Evolutionary conservation across 1,140 invertebrate genomes (phyloP).

Genomic region (Meloidogyne floridensis): DNA sequence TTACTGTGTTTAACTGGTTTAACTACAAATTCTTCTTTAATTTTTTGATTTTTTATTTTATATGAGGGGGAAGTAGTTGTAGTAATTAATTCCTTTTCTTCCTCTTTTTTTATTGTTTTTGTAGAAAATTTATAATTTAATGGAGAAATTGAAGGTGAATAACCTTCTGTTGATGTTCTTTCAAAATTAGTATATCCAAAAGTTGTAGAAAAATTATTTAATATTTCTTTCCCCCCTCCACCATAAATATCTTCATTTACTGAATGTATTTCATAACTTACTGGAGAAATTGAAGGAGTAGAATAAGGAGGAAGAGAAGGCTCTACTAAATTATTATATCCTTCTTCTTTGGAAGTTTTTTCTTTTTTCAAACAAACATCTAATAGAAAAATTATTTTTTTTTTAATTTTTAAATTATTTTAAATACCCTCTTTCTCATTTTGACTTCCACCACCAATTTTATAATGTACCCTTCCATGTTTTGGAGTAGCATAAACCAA

Average conservation of each 20-base stretch:
- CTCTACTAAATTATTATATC: too few species aligned
- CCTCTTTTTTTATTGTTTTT: too few species aligned
- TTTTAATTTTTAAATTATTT: neutral
- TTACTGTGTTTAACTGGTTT: neutral
- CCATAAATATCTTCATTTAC: neutral
- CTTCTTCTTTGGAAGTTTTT: neutral
- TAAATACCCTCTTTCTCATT: neutral
- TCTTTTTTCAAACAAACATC: neutral
- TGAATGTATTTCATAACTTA: neutral
- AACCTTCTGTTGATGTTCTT: too few species aligned
- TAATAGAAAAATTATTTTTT: neutral
- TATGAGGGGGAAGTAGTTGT: neutral
- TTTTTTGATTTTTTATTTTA: neutral
- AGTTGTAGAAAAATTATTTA: neutral
- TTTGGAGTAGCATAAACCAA: conserved; percentile 46
- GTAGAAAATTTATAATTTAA: too few species aligned
- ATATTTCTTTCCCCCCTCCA: too few species aligned
- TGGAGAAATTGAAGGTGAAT: too few species aligned
- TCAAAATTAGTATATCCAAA: too few species aligned
- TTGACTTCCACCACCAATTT: too few species aligned
- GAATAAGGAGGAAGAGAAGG: too few species aligned
- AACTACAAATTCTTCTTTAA: too few species aligned
- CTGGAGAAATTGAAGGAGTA: neutral
- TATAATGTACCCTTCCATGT: conserved; percentile 25
- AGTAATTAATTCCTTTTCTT: neutral